A percentile compares a stretch with the other conserved stretches of the same genome.
Conservation (phyloP, 1,140 invertebrate genomes). For the Odontomachus brunneus region DNA sequence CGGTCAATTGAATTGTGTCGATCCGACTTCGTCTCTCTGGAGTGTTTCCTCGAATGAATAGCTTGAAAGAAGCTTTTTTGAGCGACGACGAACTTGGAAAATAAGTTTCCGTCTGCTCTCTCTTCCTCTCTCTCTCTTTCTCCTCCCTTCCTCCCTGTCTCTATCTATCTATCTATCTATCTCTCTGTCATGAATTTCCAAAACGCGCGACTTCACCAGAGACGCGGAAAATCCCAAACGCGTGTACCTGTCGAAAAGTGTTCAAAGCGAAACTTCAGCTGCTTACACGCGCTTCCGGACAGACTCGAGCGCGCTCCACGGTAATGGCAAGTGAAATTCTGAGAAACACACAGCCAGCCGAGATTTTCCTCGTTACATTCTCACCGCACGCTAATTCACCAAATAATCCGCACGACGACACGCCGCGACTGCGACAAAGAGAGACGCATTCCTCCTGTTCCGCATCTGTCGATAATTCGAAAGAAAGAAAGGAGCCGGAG, state of each 20-base stretch:
- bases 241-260: slow-evolving; percentile 37
- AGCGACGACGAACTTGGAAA: slow-evolving; percentile 30
- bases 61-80: background rate
- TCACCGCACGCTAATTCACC: background rate
- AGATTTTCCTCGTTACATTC: background rate
- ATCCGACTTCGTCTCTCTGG: background rate
- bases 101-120: slow-evolving; percentile 32
- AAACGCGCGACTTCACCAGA: slow-evolving; percentile 35
- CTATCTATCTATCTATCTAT: no score
- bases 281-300: background rate
- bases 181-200: slow-evolving; percentile 45
- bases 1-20: background rate
- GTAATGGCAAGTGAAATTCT: slow-evolving; percentile 14
- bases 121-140: no score
- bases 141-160: no score
- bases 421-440: background rate
- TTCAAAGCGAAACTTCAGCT: slow-evolving; percentile 36
- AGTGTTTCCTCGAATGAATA: slow-evolving; percentile 8
- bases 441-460: background rate
- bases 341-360: slow-evolving; percentile 1
- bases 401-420: background rate
- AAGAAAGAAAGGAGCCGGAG: background rate
- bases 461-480: background rate
- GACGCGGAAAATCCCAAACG: slow-evolving; percentile 37
- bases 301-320: background rate